A percentile compares a stretch with the other conserved stretches of the same genome.
These are phyloP conservation scores for Ptychochromis oligacanthus DNA, from an alignment of 2,113 vertebrate species.

Conservation along the genomic window DNA sequence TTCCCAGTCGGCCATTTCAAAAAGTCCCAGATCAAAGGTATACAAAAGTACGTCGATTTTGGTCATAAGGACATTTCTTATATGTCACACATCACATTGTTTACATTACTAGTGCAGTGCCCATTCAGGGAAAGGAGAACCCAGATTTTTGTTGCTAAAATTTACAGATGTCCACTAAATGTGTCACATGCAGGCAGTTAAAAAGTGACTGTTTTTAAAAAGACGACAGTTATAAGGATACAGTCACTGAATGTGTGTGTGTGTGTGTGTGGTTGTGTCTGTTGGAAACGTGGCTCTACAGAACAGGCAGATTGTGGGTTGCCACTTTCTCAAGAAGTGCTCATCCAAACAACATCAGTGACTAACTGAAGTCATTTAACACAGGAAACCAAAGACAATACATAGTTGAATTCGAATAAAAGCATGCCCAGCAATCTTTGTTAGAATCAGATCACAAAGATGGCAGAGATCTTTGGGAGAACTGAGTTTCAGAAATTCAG, in stretches of 20 bases:
- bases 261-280: too few relatives aligned
- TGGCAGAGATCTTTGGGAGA: too few relatives aligned
- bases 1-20: neutral
- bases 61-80: neutral
- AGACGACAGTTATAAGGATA: neutral
- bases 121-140: neutral
- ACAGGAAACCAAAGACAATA: neutral
- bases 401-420: neutral
- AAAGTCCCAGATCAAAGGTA: neutral
- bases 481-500: too few relatives aligned
- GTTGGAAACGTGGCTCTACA: neutral
- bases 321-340: too few relatives aligned
- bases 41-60: neutral
- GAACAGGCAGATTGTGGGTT: neutral
- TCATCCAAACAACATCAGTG: too few relatives aligned
- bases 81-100: neutral
- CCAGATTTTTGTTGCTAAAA: neutral
- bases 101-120: too few relatives aligned
- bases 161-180: neutral
- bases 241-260: neutral
- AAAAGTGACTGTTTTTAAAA: neutral
- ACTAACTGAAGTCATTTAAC: neutral
- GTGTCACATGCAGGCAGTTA: neutral
- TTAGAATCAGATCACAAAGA: neutral
- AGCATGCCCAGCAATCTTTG: neutral